Conservation (phyloP, 1,140 invertebrate species). For the Drosophila sp. region DNA sequence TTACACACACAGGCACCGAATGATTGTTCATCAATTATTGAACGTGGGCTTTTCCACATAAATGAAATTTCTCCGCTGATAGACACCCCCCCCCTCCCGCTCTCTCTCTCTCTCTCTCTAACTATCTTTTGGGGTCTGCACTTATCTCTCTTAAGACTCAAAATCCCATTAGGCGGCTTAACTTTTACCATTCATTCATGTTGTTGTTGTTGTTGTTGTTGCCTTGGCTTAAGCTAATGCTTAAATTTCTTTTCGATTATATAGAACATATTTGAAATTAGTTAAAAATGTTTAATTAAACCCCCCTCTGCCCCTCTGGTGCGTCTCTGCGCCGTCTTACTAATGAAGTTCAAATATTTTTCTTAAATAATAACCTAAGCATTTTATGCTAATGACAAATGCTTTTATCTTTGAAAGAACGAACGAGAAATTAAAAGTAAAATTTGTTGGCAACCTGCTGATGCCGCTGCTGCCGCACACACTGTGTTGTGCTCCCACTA, state of each 20-base stretch:
- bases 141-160: constrained; percentile 29
- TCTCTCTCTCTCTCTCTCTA: not conserved
- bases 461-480: constrained; percentile 22
- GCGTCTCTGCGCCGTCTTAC: constrained; percentile 13
- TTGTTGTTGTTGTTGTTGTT: constrained; percentile 20
- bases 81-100: not conserved
- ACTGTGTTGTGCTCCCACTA: not conserved
- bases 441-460: constrained; percentile 70
- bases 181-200: constrained; percentile 30
- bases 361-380: constrained; percentile 56
- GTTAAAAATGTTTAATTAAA: constrained; percentile 71
- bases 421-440: constrained; percentile 61
- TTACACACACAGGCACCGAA: not conserved
- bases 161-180: constrained; percentile 50
- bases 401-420: constrained; percentile 69
- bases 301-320: constrained; percentile 11
- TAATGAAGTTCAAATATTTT: constrained; percentile 80
- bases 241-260: constrained; percentile 31
- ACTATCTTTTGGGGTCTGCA: constrained; percentile 3
- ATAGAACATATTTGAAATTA: constrained; percentile 57
- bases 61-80: not conserved
- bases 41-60: constrained; percentile 27
- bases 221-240: constrained; percentile 11
- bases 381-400: constrained; percentile 81
- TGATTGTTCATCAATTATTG: constrained; percentile 39